A percentile compares a stretch with the other conserved stretches of the same genome.
Conservation (phyloP, 35 echinoderm and acorn worm species). For the Heliocidaris tuberculata region DNA sequence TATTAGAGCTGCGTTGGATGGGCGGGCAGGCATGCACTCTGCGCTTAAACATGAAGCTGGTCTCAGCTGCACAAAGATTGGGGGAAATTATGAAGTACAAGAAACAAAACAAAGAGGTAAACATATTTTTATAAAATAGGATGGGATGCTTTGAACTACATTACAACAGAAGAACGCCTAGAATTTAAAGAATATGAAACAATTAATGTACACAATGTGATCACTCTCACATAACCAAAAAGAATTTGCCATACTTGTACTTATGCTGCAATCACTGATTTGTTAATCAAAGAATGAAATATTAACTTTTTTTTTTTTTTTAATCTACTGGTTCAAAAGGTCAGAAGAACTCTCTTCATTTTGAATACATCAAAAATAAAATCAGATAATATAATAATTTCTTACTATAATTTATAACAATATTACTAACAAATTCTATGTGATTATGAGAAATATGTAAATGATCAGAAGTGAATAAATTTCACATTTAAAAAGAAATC, state of each 20-base stretch:
- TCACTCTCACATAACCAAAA: neutral
- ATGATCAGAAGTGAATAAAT: neutral
- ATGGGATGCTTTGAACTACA: neutral
- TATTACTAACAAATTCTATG: neutral
- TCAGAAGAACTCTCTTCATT: too few species aligned
- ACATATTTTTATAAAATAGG: neutral
- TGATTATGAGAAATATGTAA: neutral
- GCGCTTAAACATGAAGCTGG: neutral
- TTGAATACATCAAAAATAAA: too few species aligned
- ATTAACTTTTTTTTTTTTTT: too few species aligned
- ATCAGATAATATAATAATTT: too few species aligned
- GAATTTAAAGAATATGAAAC: neutral
- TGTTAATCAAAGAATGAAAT: too few species aligned
- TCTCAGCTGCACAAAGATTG: neutral
- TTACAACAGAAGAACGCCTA: neutral
- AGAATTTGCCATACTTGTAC: neutral
- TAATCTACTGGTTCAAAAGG: too few species aligned
- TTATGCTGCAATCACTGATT: too few species aligned
- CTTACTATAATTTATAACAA: too few species aligned
- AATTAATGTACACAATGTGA: neutral
- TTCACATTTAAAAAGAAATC: neutral
- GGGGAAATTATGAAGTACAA: neutral
- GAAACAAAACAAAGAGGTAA: neutral
- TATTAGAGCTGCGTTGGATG: slow-evolving; percentile 3
- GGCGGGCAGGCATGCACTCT: neutral